Percentiles rank a stretch among this genome's conserved stretches.
Conservation (phyloP, 2,113 vertebrate species). For the Nannospalax galili region DNA sequence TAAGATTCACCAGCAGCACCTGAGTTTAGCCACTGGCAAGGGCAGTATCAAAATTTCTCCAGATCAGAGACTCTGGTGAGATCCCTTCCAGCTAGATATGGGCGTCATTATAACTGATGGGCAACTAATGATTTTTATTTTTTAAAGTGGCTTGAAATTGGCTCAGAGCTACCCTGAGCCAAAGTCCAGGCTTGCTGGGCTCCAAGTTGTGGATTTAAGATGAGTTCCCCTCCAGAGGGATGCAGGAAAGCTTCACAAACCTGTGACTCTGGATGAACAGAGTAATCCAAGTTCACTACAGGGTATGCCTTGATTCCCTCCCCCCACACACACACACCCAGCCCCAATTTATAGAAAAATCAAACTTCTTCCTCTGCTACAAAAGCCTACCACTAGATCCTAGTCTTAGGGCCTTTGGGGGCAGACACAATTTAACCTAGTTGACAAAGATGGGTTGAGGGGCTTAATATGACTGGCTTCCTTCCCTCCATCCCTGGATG, state of each 20-base stretch:
- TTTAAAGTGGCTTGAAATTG: neutral
- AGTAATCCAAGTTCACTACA: neutral
- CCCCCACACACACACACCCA: neutral
- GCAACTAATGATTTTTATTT: neutral
- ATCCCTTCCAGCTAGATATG: neutral
- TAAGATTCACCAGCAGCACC: neutral
- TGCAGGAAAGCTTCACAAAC: neutral
- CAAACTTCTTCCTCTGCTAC: neutral
- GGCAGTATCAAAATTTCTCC: constrained; percentile 18
- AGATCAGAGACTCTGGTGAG: constrained; percentile 5
- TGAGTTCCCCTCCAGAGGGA: too few relatives aligned
- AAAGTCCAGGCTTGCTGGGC: neutral
- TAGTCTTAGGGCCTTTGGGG: neutral
- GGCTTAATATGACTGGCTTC: neutral
- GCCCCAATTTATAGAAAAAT: neutral
- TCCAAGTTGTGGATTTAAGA: neutral
- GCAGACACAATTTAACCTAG: neutral
- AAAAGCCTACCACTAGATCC: neutral
- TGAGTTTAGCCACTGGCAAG: neutral
- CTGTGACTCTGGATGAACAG: neutral
- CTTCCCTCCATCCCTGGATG: neutral
- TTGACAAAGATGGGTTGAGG: neutral
- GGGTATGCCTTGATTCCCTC: neutral
- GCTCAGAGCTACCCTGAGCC: neutral
- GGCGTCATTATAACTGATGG: neutral